Conservation (phyloP, 2,888 invertebrate genomes). For the Xanthia togata region DNA sequence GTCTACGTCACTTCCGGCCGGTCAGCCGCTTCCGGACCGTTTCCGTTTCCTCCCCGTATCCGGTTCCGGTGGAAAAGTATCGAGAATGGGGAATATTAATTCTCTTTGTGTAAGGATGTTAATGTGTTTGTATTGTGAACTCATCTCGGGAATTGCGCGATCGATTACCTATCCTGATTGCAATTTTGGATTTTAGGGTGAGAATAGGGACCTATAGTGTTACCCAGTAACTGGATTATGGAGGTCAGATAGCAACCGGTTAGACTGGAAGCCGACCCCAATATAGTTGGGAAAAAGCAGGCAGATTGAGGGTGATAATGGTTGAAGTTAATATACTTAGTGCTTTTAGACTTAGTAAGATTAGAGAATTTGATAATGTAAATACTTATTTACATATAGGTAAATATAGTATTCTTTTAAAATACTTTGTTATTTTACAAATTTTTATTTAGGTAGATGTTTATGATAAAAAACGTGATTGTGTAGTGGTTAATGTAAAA, state of each 20-base stretch:
- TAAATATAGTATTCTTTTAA: background rate
- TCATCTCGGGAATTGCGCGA: slow-evolving; percentile 44
- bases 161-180: slow-evolving; percentile 37
- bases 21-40: slow-evolving; percentile 80
- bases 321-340: background rate
- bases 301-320: background rate
- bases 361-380: background rate
- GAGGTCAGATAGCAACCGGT: background rate
- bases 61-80: slow-evolving; percentile 69
- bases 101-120: slow-evolving; percentile 65
- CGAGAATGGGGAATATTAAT: slow-evolving; percentile 67
- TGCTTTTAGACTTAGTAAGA: background rate
- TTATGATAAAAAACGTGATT: background rate
- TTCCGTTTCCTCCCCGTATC: slow-evolving; percentile 78
- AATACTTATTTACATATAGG: background rate
- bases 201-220: background rate
- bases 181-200: slow-evolving; percentile 13
- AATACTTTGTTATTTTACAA: background rate
- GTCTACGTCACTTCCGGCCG: slow-evolving; percentile 76
- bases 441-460: background rate
- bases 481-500: background rate
- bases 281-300: background rate
- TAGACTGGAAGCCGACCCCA: background rate
- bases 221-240: background rate
- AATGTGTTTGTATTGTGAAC: slow-evolving; percentile 57